Percentiles rank a stretch among this genome's conserved stretches.
Conservation (phyloP, 1,140 invertebrate genomes). For the Triops cancriformis region DNA sequence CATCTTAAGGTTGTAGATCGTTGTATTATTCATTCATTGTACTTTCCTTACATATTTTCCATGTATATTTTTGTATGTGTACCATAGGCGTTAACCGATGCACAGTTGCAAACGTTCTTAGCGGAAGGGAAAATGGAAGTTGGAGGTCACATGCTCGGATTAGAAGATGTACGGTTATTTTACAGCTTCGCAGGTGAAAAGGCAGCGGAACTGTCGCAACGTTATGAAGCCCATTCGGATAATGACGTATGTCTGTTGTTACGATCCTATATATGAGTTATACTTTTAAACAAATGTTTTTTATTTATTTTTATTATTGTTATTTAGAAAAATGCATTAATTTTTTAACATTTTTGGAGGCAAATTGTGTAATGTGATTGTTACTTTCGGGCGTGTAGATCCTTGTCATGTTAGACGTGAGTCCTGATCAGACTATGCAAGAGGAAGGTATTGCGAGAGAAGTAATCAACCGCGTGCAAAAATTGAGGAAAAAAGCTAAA, state of each 20-base stretch:
- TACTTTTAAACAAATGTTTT: too few relatives aligned
- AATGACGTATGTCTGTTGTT: constrained; percentile 58
- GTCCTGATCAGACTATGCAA: constrained; percentile 68
- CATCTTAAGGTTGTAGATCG: background rate
- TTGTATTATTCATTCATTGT: background rate
- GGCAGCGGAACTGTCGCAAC: constrained; percentile 51
- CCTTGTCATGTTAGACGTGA: constrained; percentile 44
- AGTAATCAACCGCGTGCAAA: constrained; percentile 93
- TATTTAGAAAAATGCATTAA: too few relatives aligned
- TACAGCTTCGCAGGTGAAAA: constrained; percentile 57
- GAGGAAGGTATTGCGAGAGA: constrained; percentile 89
- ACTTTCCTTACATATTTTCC: background rate
- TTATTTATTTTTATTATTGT: background rate
- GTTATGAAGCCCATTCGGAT: constrained; percentile 84
- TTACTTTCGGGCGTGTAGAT: constrained; percentile 27
- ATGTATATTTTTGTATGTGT: constrained; percentile 28
- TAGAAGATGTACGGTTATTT: constrained; percentile 75
- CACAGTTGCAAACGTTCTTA: constrained; percentile 68
- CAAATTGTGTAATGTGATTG: too few relatives aligned
- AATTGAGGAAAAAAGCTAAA: constrained; percentile 91
- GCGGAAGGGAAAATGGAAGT: constrained; percentile 60
- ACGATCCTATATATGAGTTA: too few relatives aligned
- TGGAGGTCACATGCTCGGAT: constrained; percentile 62
- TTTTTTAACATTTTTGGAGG: too few relatives aligned
- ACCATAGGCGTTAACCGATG: constrained; percentile 56